Evolutionary conservation across 1,140 invertebrate species (phyloP).

Genomic region (Acromyrmex charruanus): DNA sequence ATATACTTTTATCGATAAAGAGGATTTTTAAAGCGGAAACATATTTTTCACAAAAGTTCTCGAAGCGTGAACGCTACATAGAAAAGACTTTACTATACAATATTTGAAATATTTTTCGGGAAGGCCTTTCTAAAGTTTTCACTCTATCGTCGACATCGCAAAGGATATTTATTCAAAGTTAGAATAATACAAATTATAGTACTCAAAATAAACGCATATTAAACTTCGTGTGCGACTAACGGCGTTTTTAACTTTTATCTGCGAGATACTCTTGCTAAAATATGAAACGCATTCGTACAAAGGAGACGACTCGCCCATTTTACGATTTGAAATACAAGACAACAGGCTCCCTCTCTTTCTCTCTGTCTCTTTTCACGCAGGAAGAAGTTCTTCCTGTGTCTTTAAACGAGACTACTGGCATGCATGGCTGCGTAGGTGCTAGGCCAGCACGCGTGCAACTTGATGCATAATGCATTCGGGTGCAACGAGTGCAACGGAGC

Average conservation of each 20-base stretch:
- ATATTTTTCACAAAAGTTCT: not conserved
- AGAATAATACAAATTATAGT: not conserved
- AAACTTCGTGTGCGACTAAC: constrained; percentile 19
- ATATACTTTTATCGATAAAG: constrained; percentile 5
- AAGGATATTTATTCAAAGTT: constrained; percentile 16
- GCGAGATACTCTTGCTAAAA: constrained; percentile 5
- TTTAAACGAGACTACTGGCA: constrained; percentile 42
- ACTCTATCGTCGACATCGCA: not conserved
- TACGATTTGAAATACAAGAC: constrained; percentile 33
- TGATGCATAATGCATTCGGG: constrained; percentile 57
- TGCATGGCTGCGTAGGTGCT: constrained; percentile 49
- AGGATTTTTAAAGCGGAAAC: not conserved
- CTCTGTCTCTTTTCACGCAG: constrained; percentile 36
- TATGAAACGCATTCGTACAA: constrained; percentile 33
- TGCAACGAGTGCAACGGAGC: constrained; percentile 50
- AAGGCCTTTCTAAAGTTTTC: not conserved
- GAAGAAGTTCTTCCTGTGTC: constrained; percentile 55
- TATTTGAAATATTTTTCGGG: not conserved
- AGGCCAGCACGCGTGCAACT: constrained; percentile 24
- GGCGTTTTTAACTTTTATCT: constrained; percentile 7
- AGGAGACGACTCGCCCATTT: constrained; percentile 13
- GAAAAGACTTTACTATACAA: not conserved
- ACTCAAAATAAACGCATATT: constrained; percentile 17
- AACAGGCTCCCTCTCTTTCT: constrained; percentile 15
- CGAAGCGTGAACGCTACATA: not conserved